A percentile compares a stretch with the other conserved stretches of the same genome.
These are phyloP conservation scores for Cordilura impudica DNA, from an alignment of 2,888 invertebrate genomes.

Conservation along the genomic window DNA sequence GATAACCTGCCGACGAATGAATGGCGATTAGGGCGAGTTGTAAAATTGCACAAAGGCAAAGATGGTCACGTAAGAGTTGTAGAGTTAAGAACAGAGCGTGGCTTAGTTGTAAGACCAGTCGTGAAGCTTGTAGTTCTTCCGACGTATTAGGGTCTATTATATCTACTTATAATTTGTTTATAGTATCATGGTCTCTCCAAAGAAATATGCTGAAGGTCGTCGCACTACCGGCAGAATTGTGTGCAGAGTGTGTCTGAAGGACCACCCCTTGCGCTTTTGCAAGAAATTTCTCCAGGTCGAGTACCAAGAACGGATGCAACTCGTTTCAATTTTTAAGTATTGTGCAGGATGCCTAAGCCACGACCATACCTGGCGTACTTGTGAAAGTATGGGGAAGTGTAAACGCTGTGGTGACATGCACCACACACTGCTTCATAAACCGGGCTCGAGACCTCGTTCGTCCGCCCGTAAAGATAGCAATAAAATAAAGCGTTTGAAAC, in stretches of 20 bases:
- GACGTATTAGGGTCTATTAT: not conserved
- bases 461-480: too few relatives aligned
- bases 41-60: not conserved
- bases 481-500: too few relatives aligned
- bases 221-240: not conserved
- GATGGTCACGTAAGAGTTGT: constrained; percentile 27
- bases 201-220: not conserved
- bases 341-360: constrained; percentile 7
- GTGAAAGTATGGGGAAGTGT: not conserved
- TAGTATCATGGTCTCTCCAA: not conserved
- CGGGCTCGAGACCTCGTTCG: not conserved
- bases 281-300: not conserved
- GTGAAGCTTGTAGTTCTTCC: constrained; percentile 20
- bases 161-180: not conserved
- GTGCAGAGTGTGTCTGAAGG: constrained; percentile 5
- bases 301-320: not conserved
- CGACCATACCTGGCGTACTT: constrained; percentile 14
- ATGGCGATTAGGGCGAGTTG: not conserved
- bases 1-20: constrained; percentile 21
- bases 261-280: not conserved
- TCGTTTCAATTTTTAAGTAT: not conserved
- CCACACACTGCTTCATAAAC: not conserved
- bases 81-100: too few relatives aligned
- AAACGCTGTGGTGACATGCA: constrained; percentile 7
- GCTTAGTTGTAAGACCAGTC: constrained; percentile 10